Conservation (phyloP, 1,140 invertebrate genomes). For the Procambarus virginalis region DNA sequence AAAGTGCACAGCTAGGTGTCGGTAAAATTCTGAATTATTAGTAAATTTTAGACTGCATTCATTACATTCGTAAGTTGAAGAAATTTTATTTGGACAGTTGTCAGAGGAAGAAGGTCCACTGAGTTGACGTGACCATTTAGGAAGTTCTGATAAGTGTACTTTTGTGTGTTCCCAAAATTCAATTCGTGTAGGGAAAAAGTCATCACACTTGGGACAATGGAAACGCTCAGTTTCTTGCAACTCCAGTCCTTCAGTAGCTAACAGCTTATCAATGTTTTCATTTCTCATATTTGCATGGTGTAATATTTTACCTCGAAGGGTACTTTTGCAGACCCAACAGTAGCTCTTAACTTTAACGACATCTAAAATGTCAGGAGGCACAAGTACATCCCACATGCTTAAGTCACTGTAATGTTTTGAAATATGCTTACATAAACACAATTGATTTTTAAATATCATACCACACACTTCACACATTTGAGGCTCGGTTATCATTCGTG, state of each 20-base stretch:
- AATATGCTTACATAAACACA: constrained; percentile 30
- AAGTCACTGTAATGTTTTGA: constrained; percentile 11
- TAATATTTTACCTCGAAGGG: constrained; percentile 4
- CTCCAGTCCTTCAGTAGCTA: background rate
- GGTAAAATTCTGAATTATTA: background rate
- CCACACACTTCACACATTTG: constrained; percentile 41
- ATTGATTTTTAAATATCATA: background rate
- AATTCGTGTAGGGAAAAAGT: background rate
- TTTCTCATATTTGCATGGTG: constrained; percentile 20
- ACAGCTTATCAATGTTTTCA: background rate
- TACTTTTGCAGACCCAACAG: constrained; percentile 44
- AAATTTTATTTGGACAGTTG: background rate
- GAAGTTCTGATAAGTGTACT: constrained; percentile 4
- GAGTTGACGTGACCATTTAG: background rate
- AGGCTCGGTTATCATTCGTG: background rate
- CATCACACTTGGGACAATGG: background rate
- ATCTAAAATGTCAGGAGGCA: constrained; percentile 21
- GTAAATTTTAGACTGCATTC: constrained; percentile 5
- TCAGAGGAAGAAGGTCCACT: background rate
- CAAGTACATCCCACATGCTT: constrained; percentile 36
- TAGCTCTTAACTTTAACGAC: constrained; percentile 26
- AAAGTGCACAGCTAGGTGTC: background rate
- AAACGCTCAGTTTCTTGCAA: background rate
- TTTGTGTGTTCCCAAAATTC: constrained; percentile 20
- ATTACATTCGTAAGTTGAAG: background rate